Evolutionary conservation across 1,140 invertebrate species (phyloP).

Genomic region (Sarcophaga peregrina): DNA sequence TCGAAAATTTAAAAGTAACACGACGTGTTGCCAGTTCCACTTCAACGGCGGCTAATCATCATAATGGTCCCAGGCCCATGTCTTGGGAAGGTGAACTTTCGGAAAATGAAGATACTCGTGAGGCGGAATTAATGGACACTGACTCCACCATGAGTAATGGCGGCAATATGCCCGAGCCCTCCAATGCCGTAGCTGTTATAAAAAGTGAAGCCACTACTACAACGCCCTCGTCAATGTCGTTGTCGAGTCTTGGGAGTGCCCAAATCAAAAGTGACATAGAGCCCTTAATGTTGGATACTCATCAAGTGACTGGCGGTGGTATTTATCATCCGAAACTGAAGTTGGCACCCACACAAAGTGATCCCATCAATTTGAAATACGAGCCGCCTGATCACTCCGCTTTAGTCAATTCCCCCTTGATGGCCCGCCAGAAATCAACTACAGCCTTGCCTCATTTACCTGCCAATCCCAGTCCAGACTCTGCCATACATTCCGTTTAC

Average conservation of each 20-base stretch:
- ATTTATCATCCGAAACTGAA: constrained; percentile 50
- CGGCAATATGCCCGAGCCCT: neutral
- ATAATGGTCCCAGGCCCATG: constrained; percentile 77
- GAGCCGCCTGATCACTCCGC: constrained; percentile 64
- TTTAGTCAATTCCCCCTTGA: constrained; percentile 68
- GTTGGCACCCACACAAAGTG: constrained; percentile 61
- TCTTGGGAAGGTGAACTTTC: constrained; percentile 92
- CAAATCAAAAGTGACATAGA: constrained; percentile 57
- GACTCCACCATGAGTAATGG: constrained; percentile 52
- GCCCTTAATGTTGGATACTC: constrained; percentile 55
- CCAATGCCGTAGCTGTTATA: constrained; percentile 50
- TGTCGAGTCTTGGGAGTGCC: constrained; percentile 46
- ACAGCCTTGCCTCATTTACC: constrained; percentile 66
- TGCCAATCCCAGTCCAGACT: constrained; percentile 83
- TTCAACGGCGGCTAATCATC: constrained; percentile 33
- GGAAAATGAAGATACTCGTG: constrained; percentile 69
- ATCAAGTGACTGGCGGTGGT: constrained; percentile 25
- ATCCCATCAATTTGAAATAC: constrained; percentile 65
- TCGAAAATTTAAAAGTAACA: constrained; percentile 63
- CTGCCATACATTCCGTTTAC: constrained; percentile 88
- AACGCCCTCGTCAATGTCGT: constrained; percentile 14
- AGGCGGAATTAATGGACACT: constrained; percentile 68
- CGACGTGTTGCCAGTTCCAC: constrained; percentile 43
- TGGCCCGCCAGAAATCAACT: constrained; percentile 58
- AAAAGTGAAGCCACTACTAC: constrained; percentile 54